These are phyloP conservation scores for Psittacula cyanocephala DNA, from an alignment of 2,113 vertebrate genomes.

Conservation along the genomic window DNA sequence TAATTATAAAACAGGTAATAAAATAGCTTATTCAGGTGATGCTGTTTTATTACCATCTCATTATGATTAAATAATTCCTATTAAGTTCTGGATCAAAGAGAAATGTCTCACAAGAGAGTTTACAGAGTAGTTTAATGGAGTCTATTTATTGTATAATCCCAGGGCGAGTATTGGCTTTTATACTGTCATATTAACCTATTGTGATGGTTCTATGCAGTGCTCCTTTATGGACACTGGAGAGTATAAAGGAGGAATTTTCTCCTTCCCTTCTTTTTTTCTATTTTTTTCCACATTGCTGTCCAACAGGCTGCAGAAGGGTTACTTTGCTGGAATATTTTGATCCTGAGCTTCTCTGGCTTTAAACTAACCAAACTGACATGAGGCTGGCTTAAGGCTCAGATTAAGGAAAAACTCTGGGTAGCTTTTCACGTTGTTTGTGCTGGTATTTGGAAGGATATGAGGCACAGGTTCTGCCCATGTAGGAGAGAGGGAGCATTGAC, in stretches of 20 bases:
- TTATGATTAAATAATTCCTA: conserved; percentile 77
- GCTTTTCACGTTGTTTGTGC: not conserved
- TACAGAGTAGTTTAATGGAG: conserved; percentile 72
- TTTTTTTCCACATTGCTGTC: not conserved
- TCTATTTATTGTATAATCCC: conserved; percentile 72
- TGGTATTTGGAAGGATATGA: not conserved
- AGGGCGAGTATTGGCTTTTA: conserved; percentile 61
- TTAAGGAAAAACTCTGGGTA: not conserved
- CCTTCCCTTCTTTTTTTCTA: not conserved
- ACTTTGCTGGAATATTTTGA: not conserved
- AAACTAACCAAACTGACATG: not conserved
- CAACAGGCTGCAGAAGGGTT: not conserved
- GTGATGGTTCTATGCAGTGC: not conserved
- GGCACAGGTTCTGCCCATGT: not conserved
- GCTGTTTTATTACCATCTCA: conserved; percentile 75
- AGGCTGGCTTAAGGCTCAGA: conserved; percentile 1
- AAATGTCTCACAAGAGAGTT: conserved; percentile 73
- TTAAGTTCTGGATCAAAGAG: conserved; percentile 74
- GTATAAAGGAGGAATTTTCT: not conserved
- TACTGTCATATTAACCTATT: conserved; percentile 56
- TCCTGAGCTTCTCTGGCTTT: not conserved
- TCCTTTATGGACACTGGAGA: not conserved
- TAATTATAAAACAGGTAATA: conserved; percentile 72
- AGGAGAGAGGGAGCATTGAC: not conserved
- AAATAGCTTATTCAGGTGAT: conserved; percentile 76